Percentiles rank a stretch among this genome's conserved stretches.
Conservation (phyloP, 2,888 invertebrate genomes). For the Chrysolina oricalcia region DNA sequence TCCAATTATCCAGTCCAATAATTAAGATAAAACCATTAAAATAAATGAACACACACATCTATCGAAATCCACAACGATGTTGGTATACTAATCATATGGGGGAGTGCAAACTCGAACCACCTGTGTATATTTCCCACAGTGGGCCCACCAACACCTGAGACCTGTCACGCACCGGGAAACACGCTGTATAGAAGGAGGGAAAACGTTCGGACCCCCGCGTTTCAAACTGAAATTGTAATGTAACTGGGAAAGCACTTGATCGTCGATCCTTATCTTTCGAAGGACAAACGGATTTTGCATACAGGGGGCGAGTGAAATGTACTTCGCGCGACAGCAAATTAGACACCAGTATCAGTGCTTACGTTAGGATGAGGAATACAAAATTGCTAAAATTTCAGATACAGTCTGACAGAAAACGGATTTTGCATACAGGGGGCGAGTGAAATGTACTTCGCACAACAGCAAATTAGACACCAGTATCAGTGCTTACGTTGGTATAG, state of each 20-base stretch:
- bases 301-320: background rate
- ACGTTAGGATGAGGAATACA: too few species aligned
- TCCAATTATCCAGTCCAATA: conserved; percentile 45
- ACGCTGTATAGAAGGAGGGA: conserved; percentile 43
- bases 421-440: background rate
- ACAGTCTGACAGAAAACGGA: too few species aligned
- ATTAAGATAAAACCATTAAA: conserved; percentile 49
- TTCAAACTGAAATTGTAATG: conserved; percentile 32
- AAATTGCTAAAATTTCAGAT: too few species aligned
- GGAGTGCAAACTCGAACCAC: conserved; percentile 48
- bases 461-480: too few species aligned
- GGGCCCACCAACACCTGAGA: conserved; percentile 41
- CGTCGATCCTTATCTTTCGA: conserved; percentile 17
- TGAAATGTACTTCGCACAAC: too few species aligned
- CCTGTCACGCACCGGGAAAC: conserved; percentile 43
- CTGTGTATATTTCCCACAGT: conserved; percentile 58
- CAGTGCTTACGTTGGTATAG: too few species aligned
- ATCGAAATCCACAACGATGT: conserved; percentile 43
- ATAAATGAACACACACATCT: conserved; percentile 33
- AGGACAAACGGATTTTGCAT: conserved; percentile 6
- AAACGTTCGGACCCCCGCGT: conserved; percentile 34
- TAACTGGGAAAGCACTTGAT: conserved; percentile 28
- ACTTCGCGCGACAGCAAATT: too few species aligned
- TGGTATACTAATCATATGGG: conserved; percentile 39
- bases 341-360: too few species aligned